These are phyloP conservation scores for Pogonocherus hispidulus DNA, from an alignment of 2,888 invertebrate species.

Conservation along the genomic window DNA sequence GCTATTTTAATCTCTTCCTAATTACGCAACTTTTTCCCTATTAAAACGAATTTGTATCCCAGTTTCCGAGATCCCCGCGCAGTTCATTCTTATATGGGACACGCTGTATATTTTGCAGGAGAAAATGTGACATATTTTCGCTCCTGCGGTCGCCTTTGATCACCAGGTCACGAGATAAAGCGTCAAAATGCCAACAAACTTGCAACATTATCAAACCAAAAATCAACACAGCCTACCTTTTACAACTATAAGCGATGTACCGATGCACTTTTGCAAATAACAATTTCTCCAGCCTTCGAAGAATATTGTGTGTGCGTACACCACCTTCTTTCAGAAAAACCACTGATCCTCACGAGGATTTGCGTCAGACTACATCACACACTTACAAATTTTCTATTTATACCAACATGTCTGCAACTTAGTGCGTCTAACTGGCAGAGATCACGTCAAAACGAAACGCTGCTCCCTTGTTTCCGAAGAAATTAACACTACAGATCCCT, in stretches of 20 bases:
- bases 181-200: too few species aligned
- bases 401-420: slow-evolving; percentile 50
- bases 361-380: slow-evolving; percentile 52
- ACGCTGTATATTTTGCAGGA: too few species aligned
- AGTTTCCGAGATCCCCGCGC: too few species aligned
- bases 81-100: too few species aligned
- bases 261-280: slow-evolving; percentile 14
- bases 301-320: slow-evolving; percentile 16
- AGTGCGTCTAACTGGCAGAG: slow-evolving; percentile 38
- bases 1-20: too few species aligned
- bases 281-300: too few species aligned
- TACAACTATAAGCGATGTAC: not conserved
- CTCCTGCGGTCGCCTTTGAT: too few species aligned
- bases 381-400: slow-evolving; percentile 57
- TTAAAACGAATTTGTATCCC: too few species aligned
- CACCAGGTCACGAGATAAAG: too few species aligned
- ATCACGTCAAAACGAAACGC: slow-evolving; percentile 35
- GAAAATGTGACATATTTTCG: too few species aligned
- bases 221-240: slow-evolving; percentile 1
- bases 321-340: slow-evolving; percentile 27
- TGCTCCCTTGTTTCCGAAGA: slow-evolving; percentile 8
- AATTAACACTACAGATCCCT: slow-evolving; percentile 29
- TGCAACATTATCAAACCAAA: too few species aligned
- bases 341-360: slow-evolving; percentile 42
- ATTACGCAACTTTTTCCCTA: too few species aligned